phyloP scores from a whole-genome alignment of 2,888 invertebrate species.

The Malthinus seriepunctatus region DNA sequence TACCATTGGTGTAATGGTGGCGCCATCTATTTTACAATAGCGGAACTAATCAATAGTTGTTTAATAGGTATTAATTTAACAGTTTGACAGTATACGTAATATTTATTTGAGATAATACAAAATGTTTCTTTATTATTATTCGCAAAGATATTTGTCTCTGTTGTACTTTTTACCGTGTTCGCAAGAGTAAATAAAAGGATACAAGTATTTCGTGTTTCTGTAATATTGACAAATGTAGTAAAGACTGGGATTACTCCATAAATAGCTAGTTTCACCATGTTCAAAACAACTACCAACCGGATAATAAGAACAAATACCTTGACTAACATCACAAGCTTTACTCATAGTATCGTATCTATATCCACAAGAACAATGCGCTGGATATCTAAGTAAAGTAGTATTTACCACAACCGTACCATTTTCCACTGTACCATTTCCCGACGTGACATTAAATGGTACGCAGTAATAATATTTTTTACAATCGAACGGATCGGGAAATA shows the following conservation, averaged over 20 bases:
- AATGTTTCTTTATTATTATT: neutral
- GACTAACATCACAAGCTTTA: conserved; percentile 3
- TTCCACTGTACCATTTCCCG: neutral
- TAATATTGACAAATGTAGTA: conserved; percentile 7
- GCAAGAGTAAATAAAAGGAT: conserved; percentile 8
- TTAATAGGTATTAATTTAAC: no score
- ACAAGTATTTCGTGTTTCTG: neutral
- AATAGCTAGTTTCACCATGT: neutral
- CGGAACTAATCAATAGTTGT: no score
- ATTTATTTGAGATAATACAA: no score
- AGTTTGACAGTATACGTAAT: no score
- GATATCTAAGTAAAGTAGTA: neutral
- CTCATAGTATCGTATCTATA: conserved; percentile 7
- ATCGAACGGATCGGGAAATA: conserved; percentile 16
- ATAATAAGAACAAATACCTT: neutral
- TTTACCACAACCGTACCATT: neutral
- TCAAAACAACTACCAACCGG: conserved; percentile 1
- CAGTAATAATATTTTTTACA: conserved; percentile 11
- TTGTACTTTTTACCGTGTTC: conserved; percentile 6
- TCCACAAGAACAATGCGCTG: neutral
- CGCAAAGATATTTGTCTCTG: neutral
- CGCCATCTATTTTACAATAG: no score
- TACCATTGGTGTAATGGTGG: no score
- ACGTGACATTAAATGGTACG: neutral
- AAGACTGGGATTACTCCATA: conserved; percentile 7